Conservation (phyloP, 2,888 invertebrate genomes). For the Dione juno region DNA sequence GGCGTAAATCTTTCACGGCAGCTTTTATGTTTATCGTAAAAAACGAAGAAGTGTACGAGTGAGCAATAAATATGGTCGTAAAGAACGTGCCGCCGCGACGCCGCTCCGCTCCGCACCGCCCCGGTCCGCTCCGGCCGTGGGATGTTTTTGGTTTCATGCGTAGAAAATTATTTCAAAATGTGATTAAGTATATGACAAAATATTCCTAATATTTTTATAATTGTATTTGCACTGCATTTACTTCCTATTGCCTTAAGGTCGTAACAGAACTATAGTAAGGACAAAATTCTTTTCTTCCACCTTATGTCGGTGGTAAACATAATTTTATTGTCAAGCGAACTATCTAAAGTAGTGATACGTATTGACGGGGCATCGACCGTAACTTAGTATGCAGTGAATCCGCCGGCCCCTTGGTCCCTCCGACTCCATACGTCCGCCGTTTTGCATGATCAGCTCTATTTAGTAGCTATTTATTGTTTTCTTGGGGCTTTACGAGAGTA, state of each 20-base stretch:
- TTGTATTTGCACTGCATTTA: background rate
- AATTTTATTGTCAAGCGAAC: background rate
- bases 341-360: background rate
- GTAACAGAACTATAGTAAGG: too few species aligned
- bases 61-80: conserved; percentile 78
- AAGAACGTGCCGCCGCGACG: conserved; percentile 53
- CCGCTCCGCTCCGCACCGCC: background rate
- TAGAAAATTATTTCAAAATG: background rate
- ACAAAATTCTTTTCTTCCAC: too few species aligned
- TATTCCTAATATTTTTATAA: background rate
- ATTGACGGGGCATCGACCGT: conserved; percentile 19
- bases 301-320: background rate
- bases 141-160: background rate
- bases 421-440: conserved; percentile 23
- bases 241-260: background rate
- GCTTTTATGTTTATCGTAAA: conserved; percentile 83
- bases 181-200: background rate
- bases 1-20: conserved; percentile 80
- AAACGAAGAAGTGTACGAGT: conserved; percentile 76
- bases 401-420: background rate
- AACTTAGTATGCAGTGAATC: conserved; percentile 15
- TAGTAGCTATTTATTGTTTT: conserved; percentile 55
- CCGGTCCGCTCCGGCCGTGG: background rate
- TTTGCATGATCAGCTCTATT: conserved; percentile 61
- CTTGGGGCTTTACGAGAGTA: conserved; percentile 34